These are phyloP conservation scores for Carollia perspicillata DNA, from an alignment of 2,113 vertebrate species.

Conservation along the genomic window DNA sequence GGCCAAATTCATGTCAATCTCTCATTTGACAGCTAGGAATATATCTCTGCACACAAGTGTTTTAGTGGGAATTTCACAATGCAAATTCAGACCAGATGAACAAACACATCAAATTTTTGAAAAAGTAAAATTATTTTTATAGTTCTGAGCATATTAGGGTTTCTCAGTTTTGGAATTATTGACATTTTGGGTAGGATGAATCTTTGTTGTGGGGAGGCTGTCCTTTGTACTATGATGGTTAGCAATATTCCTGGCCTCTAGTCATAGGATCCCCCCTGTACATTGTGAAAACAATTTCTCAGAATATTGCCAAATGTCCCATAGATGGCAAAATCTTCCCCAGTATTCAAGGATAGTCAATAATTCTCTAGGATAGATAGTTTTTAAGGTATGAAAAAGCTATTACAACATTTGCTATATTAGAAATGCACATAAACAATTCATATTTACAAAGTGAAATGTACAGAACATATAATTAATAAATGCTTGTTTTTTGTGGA, in stretches of 20 bases:
- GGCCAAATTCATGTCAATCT: background rate
- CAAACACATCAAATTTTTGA: background rate
- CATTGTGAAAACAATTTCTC: background rate
- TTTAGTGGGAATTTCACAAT: background rate
- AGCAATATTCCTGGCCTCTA: background rate
- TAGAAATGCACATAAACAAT: background rate
- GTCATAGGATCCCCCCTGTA: background rate
- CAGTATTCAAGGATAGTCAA: background rate
- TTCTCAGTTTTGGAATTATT: background rate
- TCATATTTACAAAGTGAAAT: constrained; percentile 18
- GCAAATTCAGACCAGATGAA: background rate
- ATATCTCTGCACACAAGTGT: background rate
- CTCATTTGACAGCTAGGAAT: background rate
- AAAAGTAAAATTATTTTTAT: background rate
- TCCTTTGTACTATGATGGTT: background rate
- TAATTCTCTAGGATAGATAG: background rate
- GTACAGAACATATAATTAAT: background rate
- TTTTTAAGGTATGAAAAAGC: background rate
- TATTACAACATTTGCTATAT: background rate
- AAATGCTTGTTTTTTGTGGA: background rate
- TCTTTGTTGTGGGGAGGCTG: background rate
- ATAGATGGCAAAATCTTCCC: background rate
- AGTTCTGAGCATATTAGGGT: background rate
- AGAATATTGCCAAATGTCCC: background rate
- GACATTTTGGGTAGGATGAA: background rate